phyloP scores from a whole-genome alignment of 2,888 invertebrate species.

The Autographa gamma region DNA sequence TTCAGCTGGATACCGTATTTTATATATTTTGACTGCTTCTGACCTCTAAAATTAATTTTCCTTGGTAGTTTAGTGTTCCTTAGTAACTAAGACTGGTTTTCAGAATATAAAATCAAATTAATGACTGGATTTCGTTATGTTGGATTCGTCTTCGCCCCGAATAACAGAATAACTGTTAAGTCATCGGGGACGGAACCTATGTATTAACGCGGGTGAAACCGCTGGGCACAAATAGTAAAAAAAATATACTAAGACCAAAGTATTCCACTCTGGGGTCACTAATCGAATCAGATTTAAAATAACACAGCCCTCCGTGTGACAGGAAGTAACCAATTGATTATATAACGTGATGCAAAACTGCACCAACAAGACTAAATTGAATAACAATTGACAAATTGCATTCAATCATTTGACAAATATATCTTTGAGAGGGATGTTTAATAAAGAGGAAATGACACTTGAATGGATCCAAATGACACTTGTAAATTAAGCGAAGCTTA shows the following conservation, averaged over 20 bases:
- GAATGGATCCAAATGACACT: conserved; percentile 2
- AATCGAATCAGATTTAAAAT: not conserved
- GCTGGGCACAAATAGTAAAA: not conserved
- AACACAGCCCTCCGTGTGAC: not conserved
- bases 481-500: conserved; percentile 9
- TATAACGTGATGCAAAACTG: not conserved
- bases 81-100: no score
- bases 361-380: conserved; percentile 15
- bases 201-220: no score
- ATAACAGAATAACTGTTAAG: no score
- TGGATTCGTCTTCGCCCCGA: no score
- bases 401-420: conserved; percentile 1
- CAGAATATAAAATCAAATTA: no score
- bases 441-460: conserved; percentile 15
- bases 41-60: no score
- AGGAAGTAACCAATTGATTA: not conserved
- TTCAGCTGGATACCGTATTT: no score
- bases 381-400: conserved; percentile 21
- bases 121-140: no score
- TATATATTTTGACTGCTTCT: no score
- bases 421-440: not conserved
- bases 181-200: no score
- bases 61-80: no score
- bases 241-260: not conserved
- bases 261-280: not conserved